These are phyloP conservation scores for Prunella himalayana DNA, from an alignment of 2,113 vertebrate genomes.

Conservation along the genomic window DNA sequence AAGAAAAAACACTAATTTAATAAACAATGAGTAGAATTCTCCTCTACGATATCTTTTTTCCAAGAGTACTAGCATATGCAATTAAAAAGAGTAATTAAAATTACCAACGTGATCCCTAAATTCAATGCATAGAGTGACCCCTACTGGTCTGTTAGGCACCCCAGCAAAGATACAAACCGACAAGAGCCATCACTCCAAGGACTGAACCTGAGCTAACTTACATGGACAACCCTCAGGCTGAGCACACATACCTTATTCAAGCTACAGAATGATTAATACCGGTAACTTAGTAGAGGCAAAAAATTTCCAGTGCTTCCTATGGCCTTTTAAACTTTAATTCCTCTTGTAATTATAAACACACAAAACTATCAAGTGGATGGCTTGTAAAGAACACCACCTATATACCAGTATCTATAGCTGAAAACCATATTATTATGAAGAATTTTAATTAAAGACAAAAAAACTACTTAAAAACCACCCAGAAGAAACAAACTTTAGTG, in stretches of 20 bases:
- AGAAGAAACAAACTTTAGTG: neutral
- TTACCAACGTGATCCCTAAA: conserved; percentile 18
- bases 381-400: neutral
- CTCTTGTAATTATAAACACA: neutral
- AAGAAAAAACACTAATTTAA: neutral
- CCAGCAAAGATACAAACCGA: neutral
- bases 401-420: neutral
- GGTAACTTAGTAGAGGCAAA: neutral
- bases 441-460: neutral
- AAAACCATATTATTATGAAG: neutral
- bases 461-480: neutral
- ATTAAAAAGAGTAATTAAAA: conserved; percentile 48
- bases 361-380: neutral
- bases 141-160: conserved; percentile 62
- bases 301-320: neutral
- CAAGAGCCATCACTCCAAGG: neutral
- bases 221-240: neutral
- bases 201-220: neutral
- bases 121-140: conserved; percentile 73
- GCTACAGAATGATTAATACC: neutral
- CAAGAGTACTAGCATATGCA: neutral
- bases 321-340: neutral
- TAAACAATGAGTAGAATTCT: neutral
- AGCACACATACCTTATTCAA: neutral
- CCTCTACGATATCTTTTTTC: neutral